Percentiles rank a stretch among this genome's conserved stretches.
Conservation (phyloP, 2,113 vertebrate species). For the Galbula dea region DNA sequence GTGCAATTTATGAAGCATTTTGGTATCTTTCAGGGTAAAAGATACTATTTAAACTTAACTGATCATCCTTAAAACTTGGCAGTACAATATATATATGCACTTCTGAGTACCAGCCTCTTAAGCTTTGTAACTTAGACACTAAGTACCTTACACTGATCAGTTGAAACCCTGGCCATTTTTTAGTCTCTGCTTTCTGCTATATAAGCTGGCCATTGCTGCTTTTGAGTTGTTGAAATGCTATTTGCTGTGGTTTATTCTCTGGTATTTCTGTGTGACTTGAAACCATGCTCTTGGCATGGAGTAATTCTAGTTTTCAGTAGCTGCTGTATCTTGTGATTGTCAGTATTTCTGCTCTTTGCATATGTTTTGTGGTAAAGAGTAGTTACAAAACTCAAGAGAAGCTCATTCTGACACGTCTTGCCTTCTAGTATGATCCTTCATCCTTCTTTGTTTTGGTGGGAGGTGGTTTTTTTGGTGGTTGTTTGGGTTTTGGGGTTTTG, state of each 20-base stretch:
- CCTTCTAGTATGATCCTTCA: neutral
- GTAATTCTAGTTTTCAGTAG: neutral
- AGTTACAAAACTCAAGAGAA: neutral
- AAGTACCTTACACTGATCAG: neutral
- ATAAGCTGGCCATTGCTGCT: neutral
- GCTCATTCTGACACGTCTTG: neutral
- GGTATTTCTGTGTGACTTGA: neutral
- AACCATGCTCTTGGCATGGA: neutral
- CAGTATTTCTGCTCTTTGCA: neutral
- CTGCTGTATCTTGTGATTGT: neutral
- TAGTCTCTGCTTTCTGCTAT: neutral
- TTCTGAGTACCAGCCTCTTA: neutral
- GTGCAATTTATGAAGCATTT: neutral
- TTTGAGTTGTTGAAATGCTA: neutral
- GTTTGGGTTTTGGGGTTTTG: neutral
- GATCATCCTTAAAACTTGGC: neutral
- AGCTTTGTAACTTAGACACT: neutral
- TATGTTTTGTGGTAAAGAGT: neutral
- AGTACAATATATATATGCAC: neutral
- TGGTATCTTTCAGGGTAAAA: neutral
- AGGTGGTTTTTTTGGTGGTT: neutral
- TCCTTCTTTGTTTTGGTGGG: neutral
- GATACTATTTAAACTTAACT: neutral
- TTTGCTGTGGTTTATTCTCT: neutral
- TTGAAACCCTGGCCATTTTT: neutral